Evolutionary conservation across 2,797 vertebrate species (phyloP), one percentile per base, ranked within the genome.

Genomic region (Mormyrops boulengeri): DNA sequence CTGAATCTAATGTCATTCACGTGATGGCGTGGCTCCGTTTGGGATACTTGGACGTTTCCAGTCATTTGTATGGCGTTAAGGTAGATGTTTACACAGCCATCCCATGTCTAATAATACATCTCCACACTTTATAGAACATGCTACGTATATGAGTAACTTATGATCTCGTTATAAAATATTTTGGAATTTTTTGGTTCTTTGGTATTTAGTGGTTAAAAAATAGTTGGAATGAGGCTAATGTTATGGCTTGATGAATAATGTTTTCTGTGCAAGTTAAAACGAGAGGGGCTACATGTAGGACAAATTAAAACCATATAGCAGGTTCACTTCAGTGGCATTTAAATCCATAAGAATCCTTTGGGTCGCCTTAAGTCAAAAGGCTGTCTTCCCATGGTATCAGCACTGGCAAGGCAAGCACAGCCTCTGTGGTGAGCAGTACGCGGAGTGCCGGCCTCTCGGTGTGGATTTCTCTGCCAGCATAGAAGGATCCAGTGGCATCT

Each of bases 151-250:
- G 47, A 85, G 82, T 26, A 49, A 14, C 30, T 41, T 77, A 77
- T 41, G 11, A 77, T 14, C 69, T 77, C 14, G 12, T 77, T 38
- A 2, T 77, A 38, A 77, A 77, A 17, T 77, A 77, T 77, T 77
- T 77, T 12, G 9, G 2, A 77, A 3, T 73, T 77, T 38, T 44
- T 47, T 47, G 22, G 30, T 44, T 87, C 52, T 38, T 34, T 57
- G 22, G 52, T 38, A 60, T 57, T 34, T 53, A 57, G 22, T 60
- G 86, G 86, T n/a, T 87, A 87, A 87, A 87, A 87, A 50, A 19
- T 77, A 41, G 22, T 30, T 30, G 44, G 11, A 44, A 82, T 44
- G 19, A 47, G 12, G 1, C 41, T 19, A 50, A 55, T 86, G 49
- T 60, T 44, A n/a, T 60, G 41, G 11, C 4, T n/a, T 49, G 86